Conservation (phyloP, 2,797 vertebrate species). For the Morus bassanus region DNA sequence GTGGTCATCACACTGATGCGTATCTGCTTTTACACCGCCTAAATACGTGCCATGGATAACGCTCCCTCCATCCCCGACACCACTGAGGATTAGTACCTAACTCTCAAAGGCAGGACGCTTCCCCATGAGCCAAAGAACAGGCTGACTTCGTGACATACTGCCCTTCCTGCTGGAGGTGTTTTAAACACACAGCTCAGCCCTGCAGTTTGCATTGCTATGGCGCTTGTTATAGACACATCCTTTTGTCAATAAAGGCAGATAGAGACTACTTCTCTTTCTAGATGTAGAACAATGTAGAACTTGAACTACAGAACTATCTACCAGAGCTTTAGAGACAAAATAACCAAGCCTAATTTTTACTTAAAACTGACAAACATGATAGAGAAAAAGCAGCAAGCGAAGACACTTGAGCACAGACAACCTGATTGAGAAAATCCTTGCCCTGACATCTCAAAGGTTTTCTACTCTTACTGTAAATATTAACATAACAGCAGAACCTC, state of each 20-base stretch:
- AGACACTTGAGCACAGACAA: background rate
- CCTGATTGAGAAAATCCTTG: background rate
- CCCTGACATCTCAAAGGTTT: constrained; percentile 5
- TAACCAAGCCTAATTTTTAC: background rate
- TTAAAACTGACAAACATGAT: background rate
- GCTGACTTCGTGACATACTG: background rate
- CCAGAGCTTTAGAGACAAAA: background rate
- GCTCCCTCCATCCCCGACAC: background rate
- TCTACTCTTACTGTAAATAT: background rate
- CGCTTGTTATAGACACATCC: background rate
- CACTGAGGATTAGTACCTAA: background rate
- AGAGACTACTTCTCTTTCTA: background rate
- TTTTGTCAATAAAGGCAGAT: background rate
- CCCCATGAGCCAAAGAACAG: background rate
- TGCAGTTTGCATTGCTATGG: background rate
- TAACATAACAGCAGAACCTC: background rate
- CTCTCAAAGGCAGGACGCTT: background rate
- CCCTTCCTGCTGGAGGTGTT: background rate
- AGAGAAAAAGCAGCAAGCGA: background rate
- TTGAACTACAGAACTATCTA: background rate
- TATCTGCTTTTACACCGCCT: background rate
- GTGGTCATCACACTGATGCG: rapidly evolving
- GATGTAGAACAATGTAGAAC: background rate
- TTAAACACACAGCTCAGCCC: background rate
- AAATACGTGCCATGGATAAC: background rate